These are phyloP conservation scores for Arothron firmamentum DNA, from an alignment of 2,113 vertebrate genomes.

Conservation along the genomic window DNA sequence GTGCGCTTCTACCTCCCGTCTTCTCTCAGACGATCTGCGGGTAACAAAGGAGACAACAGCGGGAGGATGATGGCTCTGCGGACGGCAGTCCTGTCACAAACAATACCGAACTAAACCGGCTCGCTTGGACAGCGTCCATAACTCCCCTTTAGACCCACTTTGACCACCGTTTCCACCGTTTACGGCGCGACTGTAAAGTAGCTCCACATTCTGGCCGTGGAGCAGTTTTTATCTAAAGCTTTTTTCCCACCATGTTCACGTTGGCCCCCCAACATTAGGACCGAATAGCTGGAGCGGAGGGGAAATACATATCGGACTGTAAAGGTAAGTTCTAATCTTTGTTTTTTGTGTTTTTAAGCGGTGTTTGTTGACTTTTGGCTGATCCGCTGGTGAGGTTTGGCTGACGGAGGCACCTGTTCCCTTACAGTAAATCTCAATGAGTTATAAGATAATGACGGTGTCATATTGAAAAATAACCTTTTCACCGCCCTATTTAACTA, in stretches of 20 bases:
- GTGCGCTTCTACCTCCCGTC: conserved; percentile 8
- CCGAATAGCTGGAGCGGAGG: conserved; percentile 16
- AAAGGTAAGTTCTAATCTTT: conserved; percentile 36
- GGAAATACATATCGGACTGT: conserved; percentile 5
- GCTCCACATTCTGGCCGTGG: background rate
- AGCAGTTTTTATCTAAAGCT: background rate
- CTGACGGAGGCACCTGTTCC: conserved; percentile 43
- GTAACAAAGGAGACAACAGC: conserved; percentile 65
- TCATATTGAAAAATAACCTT: background rate
- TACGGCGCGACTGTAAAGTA: background rate
- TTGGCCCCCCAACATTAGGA: conserved; percentile 5
- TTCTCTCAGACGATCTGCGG: conserved; percentile 17
- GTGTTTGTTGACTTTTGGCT: background rate
- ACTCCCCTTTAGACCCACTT: background rate
- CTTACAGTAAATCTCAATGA: background rate
- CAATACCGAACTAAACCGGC: conserved; percentile 12
- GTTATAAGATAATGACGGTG: background rate
- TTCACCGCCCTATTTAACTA: no score
- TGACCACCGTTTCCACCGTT: background rate
- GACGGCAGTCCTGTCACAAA: conserved; percentile 25
- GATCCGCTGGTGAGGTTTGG: conserved; percentile 3
- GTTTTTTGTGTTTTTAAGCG: background rate
- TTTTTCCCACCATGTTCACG: conserved; percentile 7
- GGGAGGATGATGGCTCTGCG: conserved; percentile 36
- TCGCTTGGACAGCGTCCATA: background rate